Evolutionary conservation across 2,797 vertebrate species (phyloP), one percentile per base, ranked within the genome.

Genomic region (Megaceryle alcyon): DNA sequence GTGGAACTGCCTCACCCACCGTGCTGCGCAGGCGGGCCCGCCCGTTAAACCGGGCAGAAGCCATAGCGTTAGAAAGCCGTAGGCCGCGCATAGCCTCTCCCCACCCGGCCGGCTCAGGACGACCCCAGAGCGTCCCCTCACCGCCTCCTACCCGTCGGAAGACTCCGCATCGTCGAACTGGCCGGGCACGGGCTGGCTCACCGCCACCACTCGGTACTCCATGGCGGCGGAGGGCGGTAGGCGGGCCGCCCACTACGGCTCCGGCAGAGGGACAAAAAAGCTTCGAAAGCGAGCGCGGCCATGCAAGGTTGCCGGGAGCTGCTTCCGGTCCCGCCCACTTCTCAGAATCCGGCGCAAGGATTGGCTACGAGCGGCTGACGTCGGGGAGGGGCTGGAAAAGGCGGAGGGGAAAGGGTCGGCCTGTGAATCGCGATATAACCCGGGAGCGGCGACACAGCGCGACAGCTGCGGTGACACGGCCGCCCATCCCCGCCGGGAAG

Each of bases 151-250:
- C 99, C 98, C 97, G 64, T 98, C 98, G 7, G 98, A 97, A 90
- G 98, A 97, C 4, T 98, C 98, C 1, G 98, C 99, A 90, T 99
- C 98, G 61, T 99, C 99, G 82, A 99, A 99, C 97, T 99, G 99
- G 28, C 99, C 99, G 4, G 98, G 98, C 19, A 98, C 98, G 6
- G 96, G 88, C n/a, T 76, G 93, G 51, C 94, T 95, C 97, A 97
- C 97, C n/a, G 94, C 88, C 56, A 86, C 18, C 20, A 81, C 97
- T 21, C 98, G 88, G 87, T 94, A 97, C 77, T 98, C 97, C 97
- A 98, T 97, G 72, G 26, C 37, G 3, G 57, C 31, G 19, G 35
- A 7, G 43, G 20, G 12, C 46, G 21, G 46, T 12, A 48, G 12
- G 26, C 51, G 10, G 51, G 28, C 48, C 2, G 6, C 14, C 14